These are phyloP conservation scores for Chaenocephalus aceratus DNA, from an alignment of 2,113 vertebrate genomes.

Conservation along the genomic window DNA sequence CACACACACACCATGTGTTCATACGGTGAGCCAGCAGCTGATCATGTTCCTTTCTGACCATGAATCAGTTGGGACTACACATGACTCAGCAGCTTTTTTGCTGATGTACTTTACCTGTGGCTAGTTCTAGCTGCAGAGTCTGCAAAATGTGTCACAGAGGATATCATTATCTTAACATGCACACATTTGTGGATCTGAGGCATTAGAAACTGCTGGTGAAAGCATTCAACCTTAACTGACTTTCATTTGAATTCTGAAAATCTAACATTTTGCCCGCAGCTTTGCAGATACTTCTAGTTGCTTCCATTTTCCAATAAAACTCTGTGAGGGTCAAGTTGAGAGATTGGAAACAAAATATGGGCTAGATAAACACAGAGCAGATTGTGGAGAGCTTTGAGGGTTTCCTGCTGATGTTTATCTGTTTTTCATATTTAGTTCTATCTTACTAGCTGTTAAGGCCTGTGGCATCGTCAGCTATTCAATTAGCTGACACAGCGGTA, in stretches of 20 bases:
- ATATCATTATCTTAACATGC: neutral
- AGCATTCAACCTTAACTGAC: slow-evolving; percentile 4
- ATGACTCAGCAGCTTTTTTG: neutral
- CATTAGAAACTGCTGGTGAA: slow-evolving; percentile 2
- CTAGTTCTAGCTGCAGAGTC: slow-evolving; percentile 18
- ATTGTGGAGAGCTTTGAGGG: neutral
- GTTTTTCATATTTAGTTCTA: neutral
- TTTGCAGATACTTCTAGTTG: too few species aligned
- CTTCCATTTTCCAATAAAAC: neutral
- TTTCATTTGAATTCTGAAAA: neutral
- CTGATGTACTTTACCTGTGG: neutral
- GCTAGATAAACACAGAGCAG: neutral
- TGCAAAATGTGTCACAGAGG: neutral
- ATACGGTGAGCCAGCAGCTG: neutral
- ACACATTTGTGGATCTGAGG: neutral
- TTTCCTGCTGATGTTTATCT: neutral
- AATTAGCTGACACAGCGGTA: neutral
- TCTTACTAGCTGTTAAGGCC: neutral
- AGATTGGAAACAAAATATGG: neutral
- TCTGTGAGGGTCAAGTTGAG: neutral
- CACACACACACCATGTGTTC: neutral
- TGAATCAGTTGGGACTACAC: neutral
- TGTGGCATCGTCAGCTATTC: neutral
- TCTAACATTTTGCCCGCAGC: neutral
- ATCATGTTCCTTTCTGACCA: neutral